A percentile compares a stretch with the other conserved stretches of the same genome.
Evolutionary conservation across 2,797 vertebrate genomes (phyloP).

Genomic region (Morelia viridis): DNA sequence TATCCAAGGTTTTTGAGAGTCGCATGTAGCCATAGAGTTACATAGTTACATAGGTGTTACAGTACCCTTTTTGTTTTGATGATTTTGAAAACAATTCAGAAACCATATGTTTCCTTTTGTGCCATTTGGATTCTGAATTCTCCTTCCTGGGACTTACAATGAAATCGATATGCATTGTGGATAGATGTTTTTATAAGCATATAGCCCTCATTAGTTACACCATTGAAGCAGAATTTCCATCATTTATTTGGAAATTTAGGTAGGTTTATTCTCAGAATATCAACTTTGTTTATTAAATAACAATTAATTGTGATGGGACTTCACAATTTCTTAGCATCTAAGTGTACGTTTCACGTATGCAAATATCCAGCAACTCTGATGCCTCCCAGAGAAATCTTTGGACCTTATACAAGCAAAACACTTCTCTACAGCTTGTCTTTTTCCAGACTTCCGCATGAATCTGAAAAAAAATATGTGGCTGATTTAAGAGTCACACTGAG

Average conservation of each 20-base stretch:
- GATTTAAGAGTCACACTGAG: neutral
- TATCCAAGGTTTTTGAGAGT: neutral
- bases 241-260: constrained; percentile 37
- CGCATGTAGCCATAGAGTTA: neutral
- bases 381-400: neutral
- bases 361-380: neutral
- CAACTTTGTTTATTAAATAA: constrained; percentile 12
- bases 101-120: constrained; percentile 20
- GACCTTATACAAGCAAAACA: neutral
- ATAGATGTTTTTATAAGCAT: neutral
- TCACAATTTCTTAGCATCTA: neutral
- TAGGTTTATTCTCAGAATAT: constrained; percentile 42
- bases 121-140: constrained; percentile 22
- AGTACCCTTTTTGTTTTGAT: neutral
- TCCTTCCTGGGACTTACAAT: constrained; percentile 13
- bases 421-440: neutral
- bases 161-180: constrained; percentile 24
- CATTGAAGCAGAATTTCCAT: constrained; percentile 15
- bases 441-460: neutral
- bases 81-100: constrained; percentile 1
- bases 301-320: neutral
- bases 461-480: neutral
- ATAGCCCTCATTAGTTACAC: neutral
- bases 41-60: too few species aligned
- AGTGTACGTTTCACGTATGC: neutral